Base-by-base conservation (phyloP, 2,113 vertebrate species). In the Nettapus auritus region DNA sequence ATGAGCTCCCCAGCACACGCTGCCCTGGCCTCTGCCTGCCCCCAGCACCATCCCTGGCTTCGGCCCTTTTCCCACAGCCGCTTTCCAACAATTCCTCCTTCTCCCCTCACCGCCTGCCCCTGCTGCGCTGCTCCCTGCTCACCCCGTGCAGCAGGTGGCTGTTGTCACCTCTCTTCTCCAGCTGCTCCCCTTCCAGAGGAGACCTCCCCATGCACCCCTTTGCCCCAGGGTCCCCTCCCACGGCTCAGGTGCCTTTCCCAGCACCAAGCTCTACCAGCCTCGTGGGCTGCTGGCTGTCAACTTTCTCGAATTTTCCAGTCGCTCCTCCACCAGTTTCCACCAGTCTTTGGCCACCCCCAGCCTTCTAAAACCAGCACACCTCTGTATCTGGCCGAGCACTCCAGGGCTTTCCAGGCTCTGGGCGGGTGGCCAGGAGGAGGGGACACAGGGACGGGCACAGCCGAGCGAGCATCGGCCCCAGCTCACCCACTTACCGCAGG, bases 1-100 rank as follows among this genome's bases (percentile, higher is more conserved):
- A 3, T 42, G 2, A 0, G 7, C 44, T 74, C 53, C 40, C 1
- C 0, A 28, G 26, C 1, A 0, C 40, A 50, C 3, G 0, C 36
- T 66, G 59, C 11, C 33, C 50, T n/a, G 4, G 34, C 15, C 70
- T 12, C 42, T 3, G 0, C 42, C 57, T 56, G 17, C 21, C 11
- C 52, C 34, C 48, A 40, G 25, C 21, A 16, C 31, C 42, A 34
- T 9, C 12, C 78, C 36, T 11, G 3, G 0, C 42, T 33, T 25
- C 6, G 2, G 12, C 38, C 29, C 59, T 38, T 26, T 55, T 12
- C 9, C 46, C 40, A 7, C 55, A 40, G 8, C 21, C 13, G n/a
- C 36, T 66, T 50, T 31, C 38, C 44, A 40, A 34, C 8, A 7
- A 67, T 17, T 75, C 34, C 23, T 25, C 18, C n/a, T 36, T 16